phyloP scores from a whole-genome alignment of 2,888 invertebrate species.

The Drosophila meridiana region DNA sequence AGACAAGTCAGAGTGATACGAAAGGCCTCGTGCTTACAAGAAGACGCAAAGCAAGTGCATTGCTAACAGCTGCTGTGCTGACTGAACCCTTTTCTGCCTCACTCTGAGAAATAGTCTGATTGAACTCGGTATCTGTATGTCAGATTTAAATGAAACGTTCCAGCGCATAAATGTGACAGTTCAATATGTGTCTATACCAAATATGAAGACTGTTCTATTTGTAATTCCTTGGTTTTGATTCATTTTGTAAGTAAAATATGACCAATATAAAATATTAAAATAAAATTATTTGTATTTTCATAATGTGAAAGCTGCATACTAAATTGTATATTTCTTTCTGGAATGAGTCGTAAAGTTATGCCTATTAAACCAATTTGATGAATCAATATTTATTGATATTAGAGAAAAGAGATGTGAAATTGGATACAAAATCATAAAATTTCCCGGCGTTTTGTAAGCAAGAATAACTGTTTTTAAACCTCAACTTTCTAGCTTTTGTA shows the following conservation, averaged over 20 bases:
- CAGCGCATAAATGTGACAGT: neutral
- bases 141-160: neutral
- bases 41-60: neutral
- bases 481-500: no score
- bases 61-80: neutral
- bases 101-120: neutral
- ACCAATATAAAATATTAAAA: no score
- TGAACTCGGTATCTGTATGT: neutral
- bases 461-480: accelerated
- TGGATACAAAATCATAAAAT: neutral
- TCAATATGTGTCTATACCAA: neutral
- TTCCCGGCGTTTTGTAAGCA: neutral
- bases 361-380: neutral
- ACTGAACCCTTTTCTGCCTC: neutral
- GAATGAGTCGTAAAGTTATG: neutral
- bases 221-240: neutral
- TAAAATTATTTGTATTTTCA: no score
- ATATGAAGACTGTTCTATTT: neutral
- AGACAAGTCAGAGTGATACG: no score
- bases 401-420: accelerated
- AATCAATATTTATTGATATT: conserved; percentile 2
- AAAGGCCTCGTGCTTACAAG: neutral
- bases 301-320: no score
- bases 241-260: no score
- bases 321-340: neutral